Evolutionary conservation across 1,140 invertebrate genomes (phyloP).

Genomic region (Nylanderia fulva): DNA sequence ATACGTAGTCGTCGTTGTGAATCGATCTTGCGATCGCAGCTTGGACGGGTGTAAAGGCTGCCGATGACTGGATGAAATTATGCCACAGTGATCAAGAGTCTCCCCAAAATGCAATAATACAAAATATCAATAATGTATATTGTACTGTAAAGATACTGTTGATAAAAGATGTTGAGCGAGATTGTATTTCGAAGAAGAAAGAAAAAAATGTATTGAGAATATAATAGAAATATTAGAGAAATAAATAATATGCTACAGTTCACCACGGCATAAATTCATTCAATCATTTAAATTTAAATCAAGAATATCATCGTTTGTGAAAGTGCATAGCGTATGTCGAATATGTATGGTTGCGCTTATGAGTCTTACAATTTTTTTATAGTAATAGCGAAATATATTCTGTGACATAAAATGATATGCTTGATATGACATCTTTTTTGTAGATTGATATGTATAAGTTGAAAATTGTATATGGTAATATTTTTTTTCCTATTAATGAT

Average conservation of each 20-base stretch:
- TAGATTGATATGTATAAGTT: slow-evolving; percentile 3
- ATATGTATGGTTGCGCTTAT: slow-evolving; percentile 14
- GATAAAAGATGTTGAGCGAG: not conserved
- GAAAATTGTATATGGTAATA: slow-evolving; percentile 14
- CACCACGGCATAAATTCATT: slow-evolving; percentile 19
- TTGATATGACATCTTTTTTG: not conserved
- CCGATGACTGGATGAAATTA: slow-evolving; percentile 30
- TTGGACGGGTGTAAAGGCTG: slow-evolving; percentile 58
- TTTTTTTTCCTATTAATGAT: not conserved
- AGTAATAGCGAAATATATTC: slow-evolving; percentile 15
- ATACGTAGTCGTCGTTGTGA: slow-evolving; percentile 59
- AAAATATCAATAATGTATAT: not conserved
- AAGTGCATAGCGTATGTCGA: not conserved
- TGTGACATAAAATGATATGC: slow-evolving; percentile 1
- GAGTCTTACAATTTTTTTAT: slow-evolving; percentile 3
- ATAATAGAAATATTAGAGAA: not conserved
- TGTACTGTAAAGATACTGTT: not conserved
- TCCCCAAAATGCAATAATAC: not conserved
- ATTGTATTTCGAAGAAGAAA: not conserved
- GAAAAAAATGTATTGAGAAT: not conserved
- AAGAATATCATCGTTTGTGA: slow-evolving; percentile 23
- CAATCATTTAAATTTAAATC: slow-evolving; percentile 35
- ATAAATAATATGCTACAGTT: slow-evolving; percentile 1
- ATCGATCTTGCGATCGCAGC: slow-evolving; percentile 57
- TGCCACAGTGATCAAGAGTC: not conserved